Conservation (phyloP, 2,888 invertebrate genomes). For the Monopis laevigella region DNA sequence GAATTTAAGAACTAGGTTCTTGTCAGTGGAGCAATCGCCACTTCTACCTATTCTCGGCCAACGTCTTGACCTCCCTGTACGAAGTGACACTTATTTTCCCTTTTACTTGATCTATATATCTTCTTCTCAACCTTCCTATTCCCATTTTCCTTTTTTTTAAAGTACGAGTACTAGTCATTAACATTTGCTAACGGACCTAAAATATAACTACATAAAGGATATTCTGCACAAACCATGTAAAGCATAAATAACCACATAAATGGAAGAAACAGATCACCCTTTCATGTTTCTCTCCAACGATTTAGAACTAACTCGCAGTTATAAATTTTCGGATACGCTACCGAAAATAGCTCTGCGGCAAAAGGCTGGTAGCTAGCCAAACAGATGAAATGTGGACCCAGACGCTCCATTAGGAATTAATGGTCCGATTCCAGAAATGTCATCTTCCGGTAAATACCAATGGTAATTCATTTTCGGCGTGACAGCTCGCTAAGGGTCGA, state of each 20-base stretch:
- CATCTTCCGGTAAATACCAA: constrained; percentile 58
- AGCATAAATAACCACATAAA: constrained; percentile 7
- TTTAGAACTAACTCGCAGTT: constrained; percentile 59
- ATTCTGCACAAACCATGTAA: too few species aligned
- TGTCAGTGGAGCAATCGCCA: too few species aligned
- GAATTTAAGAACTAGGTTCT: too few species aligned
- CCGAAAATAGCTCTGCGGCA: constrained; percentile 56
- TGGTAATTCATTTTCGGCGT: constrained; percentile 42
- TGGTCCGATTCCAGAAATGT: constrained; percentile 62
- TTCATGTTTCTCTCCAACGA: constrained; percentile 38
- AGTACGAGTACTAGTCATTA: too few species aligned
- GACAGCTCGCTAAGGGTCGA: constrained; percentile 24
- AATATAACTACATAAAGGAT: too few species aligned
- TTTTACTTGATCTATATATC: too few species aligned
- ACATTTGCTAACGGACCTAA: too few species aligned
- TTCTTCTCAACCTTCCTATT: too few species aligned
- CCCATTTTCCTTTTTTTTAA: too few species aligned
- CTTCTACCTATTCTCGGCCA: too few species aligned
- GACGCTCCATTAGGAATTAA: constrained; percentile 63
- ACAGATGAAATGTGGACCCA: constrained; percentile 59
- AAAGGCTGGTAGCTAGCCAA: constrained; percentile 55
- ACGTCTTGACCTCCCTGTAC: too few species aligned
- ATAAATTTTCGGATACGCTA: constrained; percentile 57
- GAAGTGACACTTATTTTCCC: too few species aligned
- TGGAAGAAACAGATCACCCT: constrained; percentile 12